These are phyloP conservation scores for Paraescarpia echinospica DNA, from an alignment of 1,140 invertebrate species.

Conservation along the genomic window DNA sequence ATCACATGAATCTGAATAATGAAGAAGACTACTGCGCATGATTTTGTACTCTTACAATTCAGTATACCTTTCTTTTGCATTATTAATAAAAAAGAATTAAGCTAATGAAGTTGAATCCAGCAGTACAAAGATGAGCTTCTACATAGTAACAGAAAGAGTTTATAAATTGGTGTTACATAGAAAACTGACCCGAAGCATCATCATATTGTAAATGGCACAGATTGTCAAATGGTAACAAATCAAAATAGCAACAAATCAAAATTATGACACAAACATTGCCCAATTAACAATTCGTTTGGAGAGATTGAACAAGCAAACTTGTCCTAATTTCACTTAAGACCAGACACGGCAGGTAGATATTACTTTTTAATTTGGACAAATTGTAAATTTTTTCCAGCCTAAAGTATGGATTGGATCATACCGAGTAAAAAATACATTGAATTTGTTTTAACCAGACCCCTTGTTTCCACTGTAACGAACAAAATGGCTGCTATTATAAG, in stretches of 20 bases:
- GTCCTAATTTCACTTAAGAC: too few species aligned
- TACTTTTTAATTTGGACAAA: too few species aligned
- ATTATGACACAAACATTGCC: neutral
- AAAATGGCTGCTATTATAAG: too few species aligned
- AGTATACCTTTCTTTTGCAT: neutral
- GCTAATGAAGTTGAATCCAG: neutral
- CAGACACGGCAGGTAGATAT: too few species aligned
- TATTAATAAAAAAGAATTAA: neutral
- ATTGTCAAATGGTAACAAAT: neutral
- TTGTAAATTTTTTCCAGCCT: too few species aligned
- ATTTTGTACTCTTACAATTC: neutral
- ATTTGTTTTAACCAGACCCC: too few species aligned
- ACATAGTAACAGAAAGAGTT: neutral
- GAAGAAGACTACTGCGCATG: too few species aligned
- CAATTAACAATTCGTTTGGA: neutral
- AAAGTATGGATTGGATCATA: too few species aligned
- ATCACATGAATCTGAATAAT: neutral
- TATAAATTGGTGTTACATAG: neutral
- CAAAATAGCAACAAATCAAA: neutral
- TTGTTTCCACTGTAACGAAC: too few species aligned
- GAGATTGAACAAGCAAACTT: too few species aligned
- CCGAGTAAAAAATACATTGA: too few species aligned
- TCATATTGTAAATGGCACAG: neutral
- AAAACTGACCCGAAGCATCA: neutral
- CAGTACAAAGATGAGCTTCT: neutral